Base-by-base conservation (phyloP, 2,797 vertebrate species). In the Lagodon rhomboides region DNA sequence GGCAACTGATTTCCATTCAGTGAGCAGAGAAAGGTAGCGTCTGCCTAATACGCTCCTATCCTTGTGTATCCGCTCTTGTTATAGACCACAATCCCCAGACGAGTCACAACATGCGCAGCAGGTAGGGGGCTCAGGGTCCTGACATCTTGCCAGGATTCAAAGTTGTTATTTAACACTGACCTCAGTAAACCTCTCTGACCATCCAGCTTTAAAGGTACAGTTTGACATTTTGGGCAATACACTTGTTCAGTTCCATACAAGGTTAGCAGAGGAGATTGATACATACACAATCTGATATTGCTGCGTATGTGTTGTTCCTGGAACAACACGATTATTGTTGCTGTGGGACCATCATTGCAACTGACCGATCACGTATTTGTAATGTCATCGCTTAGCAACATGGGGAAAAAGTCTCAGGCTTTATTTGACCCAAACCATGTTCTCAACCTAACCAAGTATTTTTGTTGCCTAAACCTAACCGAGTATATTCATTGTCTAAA, bases 61-160 rank as follows among this genome's bases (percentile, higher is more conserved):
- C 84, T 85, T 73, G 58, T 80, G 59, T 53, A 53, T 73, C 75
- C 59, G 49, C 67, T 68, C 69, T 55, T 69, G 53, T 77, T 65
- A 75, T 55, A 72, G 62, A 56, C 62, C 63, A 38, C 73, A 75
- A 71, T 80, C 79, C 72, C 60, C 70, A 23, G 56, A 81, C 56
- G 9, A 67, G 67, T 75, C 73, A 60, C 58, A 71, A 70, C 73
- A 71, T 7, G 5, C 68, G 59, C 80, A 80, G 83, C 85, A 81
- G 81, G 68, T 38, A 50, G 13, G 49, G 54, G 23, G 60, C 72
- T 73, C 30, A 18, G 54, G 56, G 74, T 79, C 54, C 38, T 43
- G 43, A 23, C 68, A 71, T 49, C 54, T 55, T 73, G 60, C 12
- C 25, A 34, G 62, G 73, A 78, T 68, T 54, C 20, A 13, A 41